phyloP scores from a whole-genome alignment of 2,888 invertebrate genomes.

The Boloria selene region DNA sequence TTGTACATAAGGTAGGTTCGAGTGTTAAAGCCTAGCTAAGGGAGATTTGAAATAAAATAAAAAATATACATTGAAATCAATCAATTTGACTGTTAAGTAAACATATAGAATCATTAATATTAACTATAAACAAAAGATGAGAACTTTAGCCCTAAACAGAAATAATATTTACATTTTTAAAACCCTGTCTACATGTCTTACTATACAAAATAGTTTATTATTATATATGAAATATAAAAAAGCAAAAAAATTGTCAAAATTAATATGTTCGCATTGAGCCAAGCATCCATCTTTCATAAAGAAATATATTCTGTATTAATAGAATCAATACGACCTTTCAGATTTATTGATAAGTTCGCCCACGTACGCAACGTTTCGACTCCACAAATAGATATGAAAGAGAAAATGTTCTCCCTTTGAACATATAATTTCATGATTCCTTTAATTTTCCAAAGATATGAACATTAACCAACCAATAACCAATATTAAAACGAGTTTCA shows the following conservation, averaged over 20 bases:
- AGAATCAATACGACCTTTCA: conserved; percentile 27
- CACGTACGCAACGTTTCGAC: conserved; percentile 19
- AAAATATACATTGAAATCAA: too few species aligned
- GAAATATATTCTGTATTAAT: conserved; percentile 22
- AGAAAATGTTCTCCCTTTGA: conserved; percentile 25
- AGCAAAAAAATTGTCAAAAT: conserved; percentile 11
- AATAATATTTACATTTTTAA: too few species aligned
- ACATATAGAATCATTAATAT: too few species aligned
- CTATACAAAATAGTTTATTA: too few species aligned
- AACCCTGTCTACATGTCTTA: too few species aligned
- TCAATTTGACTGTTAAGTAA: too few species aligned
- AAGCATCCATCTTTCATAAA: conserved; percentile 15
- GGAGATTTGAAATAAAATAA: too few species aligned
- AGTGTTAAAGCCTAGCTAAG: too few species aligned
- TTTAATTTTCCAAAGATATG: conserved; percentile 18
- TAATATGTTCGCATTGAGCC: conserved; percentile 1
- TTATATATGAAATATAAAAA: not conserved
- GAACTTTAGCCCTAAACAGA: too few species aligned
- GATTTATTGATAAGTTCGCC: conserved; percentile 28
- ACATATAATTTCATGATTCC: conserved; percentile 20
- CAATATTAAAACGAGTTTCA: conserved; percentile 1
- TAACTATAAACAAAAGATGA: too few species aligned
- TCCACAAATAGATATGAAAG: conserved; percentile 21
- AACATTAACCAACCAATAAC: conserved; percentile 18
- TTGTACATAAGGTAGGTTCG: too few species aligned